Conservation (phyloP, 2,888 invertebrate genomes). For the Panzeria rudis region DNA sequence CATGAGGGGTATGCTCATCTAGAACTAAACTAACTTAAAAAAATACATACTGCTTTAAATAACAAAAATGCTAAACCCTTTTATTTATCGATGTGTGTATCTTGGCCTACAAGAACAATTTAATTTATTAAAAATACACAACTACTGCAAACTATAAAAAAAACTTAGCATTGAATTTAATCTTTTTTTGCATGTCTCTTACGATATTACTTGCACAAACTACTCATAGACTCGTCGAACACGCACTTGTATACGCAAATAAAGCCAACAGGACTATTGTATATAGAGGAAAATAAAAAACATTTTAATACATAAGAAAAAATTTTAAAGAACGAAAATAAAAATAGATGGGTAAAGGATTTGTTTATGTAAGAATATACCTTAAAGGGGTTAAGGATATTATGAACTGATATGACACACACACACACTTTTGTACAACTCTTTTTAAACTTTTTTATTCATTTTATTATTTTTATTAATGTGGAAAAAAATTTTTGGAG, state of each 20-base stretch:
- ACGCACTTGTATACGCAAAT: background rate
- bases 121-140: constrained; percentile 23
- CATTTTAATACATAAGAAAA: too few species aligned
- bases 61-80: background rate
- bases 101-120: constrained; percentile 9
- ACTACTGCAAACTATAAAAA: too few species aligned
- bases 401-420: constrained; percentile 8
- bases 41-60: background rate
- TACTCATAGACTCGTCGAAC: too few species aligned
- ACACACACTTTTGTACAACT: background rate
- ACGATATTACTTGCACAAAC: constrained; percentile 22
- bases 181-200: constrained; percentile 44
- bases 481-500: background rate
- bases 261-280: background rate
- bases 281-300: background rate
- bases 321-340: background rate
- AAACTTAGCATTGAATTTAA: constrained; percentile 32
- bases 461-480: constrained; percentile 9
- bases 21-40: background rate
- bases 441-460: background rate
- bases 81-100: too few species aligned
- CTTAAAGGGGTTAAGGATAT: constrained; percentile 28
- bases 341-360: constrained; percentile 26
- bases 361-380: constrained; percentile 14
- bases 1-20: background rate